These are phyloP conservation scores for Hydropsyche betteni DNA, from an alignment of 2,888 invertebrate genomes.

Conservation along the genomic window DNA sequence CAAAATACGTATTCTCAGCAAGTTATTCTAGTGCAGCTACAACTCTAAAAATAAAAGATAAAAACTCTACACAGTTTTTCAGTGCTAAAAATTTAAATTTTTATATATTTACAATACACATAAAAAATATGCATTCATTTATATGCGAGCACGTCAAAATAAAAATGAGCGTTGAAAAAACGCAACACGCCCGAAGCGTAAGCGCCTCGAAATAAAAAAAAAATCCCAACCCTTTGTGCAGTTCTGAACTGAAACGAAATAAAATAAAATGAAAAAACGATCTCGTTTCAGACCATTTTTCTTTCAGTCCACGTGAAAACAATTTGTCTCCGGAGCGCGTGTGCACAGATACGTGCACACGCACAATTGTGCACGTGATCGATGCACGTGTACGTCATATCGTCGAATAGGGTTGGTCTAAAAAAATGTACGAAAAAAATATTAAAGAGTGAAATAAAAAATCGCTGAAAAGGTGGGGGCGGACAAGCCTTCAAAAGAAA, in stretches of 20 bases:
- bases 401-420: too few species aligned
- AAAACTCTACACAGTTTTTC: too few species aligned
- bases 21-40: too few species aligned
- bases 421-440: too few species aligned
- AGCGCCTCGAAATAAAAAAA: conserved; percentile 13
- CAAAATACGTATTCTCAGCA: too few species aligned
- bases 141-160: neutral
- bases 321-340: conserved; percentile 40
- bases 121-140: too few species aligned
- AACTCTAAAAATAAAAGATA: too few species aligned
- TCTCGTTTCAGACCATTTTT: conserved; percentile 36
- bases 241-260: neutral
- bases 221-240: conserved; percentile 38
- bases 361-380: conserved; percentile 36
- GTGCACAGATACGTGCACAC: conserved; percentile 36
- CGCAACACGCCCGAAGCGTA: conserved; percentile 27
- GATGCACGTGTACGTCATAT: conserved; percentile 31
- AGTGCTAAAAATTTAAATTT: too few species aligned
- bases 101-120: too few species aligned
- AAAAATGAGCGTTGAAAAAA: conserved; percentile 16
- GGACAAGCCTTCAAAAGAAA: too few species aligned
- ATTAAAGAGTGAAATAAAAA: too few species aligned
- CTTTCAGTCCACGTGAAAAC: conserved; percentile 45
- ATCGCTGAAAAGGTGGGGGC: too few species aligned
- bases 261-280: conserved; percentile 32